phyloP scores from a whole-genome alignment of 2,797 vertebrate genomes.

The Coccyzus lansbergi region DNA sequence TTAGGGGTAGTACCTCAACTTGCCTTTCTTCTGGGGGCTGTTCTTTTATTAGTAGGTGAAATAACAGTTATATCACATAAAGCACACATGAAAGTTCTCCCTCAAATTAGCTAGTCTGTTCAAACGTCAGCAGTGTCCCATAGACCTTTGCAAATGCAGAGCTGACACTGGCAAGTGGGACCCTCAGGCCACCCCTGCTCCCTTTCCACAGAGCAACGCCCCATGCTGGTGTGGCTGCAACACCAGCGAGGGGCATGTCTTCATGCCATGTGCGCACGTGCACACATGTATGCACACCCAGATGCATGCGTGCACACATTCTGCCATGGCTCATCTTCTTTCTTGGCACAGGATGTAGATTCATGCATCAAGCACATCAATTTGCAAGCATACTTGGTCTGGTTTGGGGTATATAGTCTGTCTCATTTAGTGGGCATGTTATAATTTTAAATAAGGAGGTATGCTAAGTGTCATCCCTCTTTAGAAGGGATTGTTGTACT shows the following conservation, averaged over 20 bases:
- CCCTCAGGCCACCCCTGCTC: accelerated
- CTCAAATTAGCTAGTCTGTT: not conserved
- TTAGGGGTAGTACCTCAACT: not conserved
- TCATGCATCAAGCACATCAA: not conserved
- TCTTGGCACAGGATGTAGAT: not conserved
- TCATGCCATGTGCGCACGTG: accelerated
- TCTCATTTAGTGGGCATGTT: not conserved
- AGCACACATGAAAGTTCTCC: not conserved
- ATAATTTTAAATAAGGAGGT: not conserved
- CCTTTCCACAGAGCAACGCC: not conserved
- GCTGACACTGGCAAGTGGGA: accelerated
- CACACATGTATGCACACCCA: too few relatives aligned
- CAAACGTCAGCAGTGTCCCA: not conserved
- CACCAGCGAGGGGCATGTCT: accelerated
- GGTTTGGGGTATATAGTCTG: not conserved
- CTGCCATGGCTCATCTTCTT: not conserved
- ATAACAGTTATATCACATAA: not conserved
- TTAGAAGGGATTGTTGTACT: not conserved
- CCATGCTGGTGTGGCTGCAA: accelerated
- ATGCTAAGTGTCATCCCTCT: not conserved
- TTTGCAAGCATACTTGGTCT: accelerated
- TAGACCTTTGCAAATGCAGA: not conserved
- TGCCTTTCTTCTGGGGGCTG: not conserved
- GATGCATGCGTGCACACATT: accelerated
- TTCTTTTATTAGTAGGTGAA: not conserved